Conservation (phyloP, 1,140 invertebrate species). For the Sinonovacula constricta region DNA sequence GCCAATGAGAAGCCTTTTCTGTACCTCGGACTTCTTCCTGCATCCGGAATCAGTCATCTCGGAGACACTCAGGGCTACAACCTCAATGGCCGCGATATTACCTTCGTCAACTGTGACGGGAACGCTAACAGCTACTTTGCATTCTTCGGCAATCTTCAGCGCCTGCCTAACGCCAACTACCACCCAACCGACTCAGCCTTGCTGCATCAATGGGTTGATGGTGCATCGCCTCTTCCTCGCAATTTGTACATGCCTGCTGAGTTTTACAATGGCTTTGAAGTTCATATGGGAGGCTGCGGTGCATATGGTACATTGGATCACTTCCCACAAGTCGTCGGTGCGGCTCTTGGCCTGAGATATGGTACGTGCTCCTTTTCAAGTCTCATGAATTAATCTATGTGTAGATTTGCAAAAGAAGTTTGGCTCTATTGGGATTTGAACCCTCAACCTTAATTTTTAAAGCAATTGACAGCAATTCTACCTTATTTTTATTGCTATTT, state of each 20-base stretch:
- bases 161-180: constrained; percentile 2
- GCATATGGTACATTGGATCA: constrained; percentile 33
- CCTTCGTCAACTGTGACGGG: constrained; percentile 40
- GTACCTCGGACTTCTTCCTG: constrained; percentile 33
- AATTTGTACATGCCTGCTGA: constrained; percentile 7
- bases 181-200: constrained; percentile 13
- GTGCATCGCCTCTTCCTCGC: neutral
- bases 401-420: no score
- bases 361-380: constrained; percentile 4
- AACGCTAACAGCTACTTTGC: constrained; percentile 44
- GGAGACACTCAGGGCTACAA: constrained; percentile 30
- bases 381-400: no score
- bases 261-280: constrained; percentile 34
- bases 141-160: constrained; percentile 24
- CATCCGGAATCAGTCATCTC: neutral
- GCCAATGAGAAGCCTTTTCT: constrained; percentile 15
- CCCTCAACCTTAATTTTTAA: no score
- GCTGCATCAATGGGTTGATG: constrained; percentile 30
- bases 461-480: no score
- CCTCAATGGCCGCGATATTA: constrained; percentile 18
- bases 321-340: constrained; percentile 20
- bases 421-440: no score
- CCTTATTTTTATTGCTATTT: no score
- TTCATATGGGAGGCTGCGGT: constrained; percentile 43
- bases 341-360: constrained; percentile 31